These are phyloP conservation scores for Aleiodes alternator DNA, from an alignment of 2,888 invertebrate species.

Conservation along the genomic window DNA sequence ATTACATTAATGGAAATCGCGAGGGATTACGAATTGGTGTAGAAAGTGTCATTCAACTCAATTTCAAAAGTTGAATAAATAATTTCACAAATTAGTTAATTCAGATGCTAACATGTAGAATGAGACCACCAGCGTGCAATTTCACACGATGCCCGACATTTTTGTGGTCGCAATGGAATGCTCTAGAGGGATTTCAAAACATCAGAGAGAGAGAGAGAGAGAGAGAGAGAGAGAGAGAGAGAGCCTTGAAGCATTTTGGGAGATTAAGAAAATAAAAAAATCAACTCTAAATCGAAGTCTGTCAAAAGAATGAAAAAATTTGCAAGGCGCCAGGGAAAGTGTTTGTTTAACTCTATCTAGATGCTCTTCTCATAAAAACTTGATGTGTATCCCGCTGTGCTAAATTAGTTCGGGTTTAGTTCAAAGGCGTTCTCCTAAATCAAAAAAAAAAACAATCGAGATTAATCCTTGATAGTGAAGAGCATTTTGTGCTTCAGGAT, in stretches of 20 bases:
- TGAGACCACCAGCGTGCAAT: conserved; percentile 58
- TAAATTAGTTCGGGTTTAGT: conserved; percentile 54
- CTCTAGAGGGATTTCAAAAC: background rate
- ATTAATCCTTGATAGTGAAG: conserved; percentile 12
- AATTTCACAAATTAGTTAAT: background rate
- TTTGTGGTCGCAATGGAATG: conserved; percentile 61
- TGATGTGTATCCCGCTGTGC: conserved; percentile 57
- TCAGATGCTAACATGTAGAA: conserved; percentile 35
- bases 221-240: no score
- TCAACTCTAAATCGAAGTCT: conserved; percentile 39
- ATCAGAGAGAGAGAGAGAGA: no score
- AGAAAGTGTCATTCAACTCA: conserved; percentile 6
- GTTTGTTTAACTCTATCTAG: conserved; percentile 56
- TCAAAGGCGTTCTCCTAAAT: conserved; percentile 13
- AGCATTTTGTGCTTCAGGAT: conserved; percentile 11
- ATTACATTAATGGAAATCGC: conserved; percentile 20
- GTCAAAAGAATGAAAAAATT: conserved; percentile 5
- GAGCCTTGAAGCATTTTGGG: conserved; percentile 36
- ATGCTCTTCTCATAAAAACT: conserved; percentile 45
- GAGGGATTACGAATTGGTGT: conserved; percentile 8
- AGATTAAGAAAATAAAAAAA: conserved; percentile 48
- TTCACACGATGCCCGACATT: conserved; percentile 64
- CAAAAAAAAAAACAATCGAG: background rate
- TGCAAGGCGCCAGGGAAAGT: conserved; percentile 55
- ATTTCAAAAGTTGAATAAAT: background rate